phyloP scores from a whole-genome alignment of 1,140 invertebrate species.

The Epicauta chinensis region DNA sequence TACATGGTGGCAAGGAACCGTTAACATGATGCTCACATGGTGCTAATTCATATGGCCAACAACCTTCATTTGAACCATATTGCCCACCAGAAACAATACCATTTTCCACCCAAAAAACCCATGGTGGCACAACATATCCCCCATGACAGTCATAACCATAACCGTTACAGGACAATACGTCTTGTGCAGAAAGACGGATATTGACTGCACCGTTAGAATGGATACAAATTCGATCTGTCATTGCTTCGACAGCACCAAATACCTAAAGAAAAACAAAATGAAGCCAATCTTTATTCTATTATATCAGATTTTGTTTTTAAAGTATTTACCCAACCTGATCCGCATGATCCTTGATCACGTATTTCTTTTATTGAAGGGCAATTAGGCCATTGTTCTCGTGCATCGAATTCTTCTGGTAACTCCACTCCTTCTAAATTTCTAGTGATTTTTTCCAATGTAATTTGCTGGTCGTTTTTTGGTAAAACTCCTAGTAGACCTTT shows the following conservation, averaged over 20 bases:
- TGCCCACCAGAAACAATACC: conserved; percentile 80
- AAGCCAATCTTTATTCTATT: too few species aligned
- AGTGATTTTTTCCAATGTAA: conserved; percentile 38
- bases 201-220: conserved; percentile 67
- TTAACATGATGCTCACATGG: conserved; percentile 88
- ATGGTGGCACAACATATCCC: conserved; percentile 72
- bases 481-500: conserved; percentile 64
- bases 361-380: conserved; percentile 78
- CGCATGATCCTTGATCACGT: conserved; percentile 67
- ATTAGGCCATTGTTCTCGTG: conserved; percentile 72
- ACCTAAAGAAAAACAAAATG: conserved; percentile 48
- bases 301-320: neutral
- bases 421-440: conserved; percentile 39
- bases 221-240: conserved; percentile 87
- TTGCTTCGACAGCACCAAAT: conserved; percentile 89
- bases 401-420: conserved; percentile 75
- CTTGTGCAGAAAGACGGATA: conserved; percentile 78
- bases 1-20: conserved; percentile 66
- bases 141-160: conserved; percentile 84
- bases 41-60: conserved; percentile 78
- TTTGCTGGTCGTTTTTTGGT: conserved; percentile 43
- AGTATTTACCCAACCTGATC: conserved; percentile 45
- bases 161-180: conserved; percentile 78
- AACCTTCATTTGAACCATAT: conserved; percentile 72
- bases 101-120: conserved; percentile 73